phyloP scores from a whole-genome alignment of 2,113 vertebrate species.

The Piaya cayana region DNA sequence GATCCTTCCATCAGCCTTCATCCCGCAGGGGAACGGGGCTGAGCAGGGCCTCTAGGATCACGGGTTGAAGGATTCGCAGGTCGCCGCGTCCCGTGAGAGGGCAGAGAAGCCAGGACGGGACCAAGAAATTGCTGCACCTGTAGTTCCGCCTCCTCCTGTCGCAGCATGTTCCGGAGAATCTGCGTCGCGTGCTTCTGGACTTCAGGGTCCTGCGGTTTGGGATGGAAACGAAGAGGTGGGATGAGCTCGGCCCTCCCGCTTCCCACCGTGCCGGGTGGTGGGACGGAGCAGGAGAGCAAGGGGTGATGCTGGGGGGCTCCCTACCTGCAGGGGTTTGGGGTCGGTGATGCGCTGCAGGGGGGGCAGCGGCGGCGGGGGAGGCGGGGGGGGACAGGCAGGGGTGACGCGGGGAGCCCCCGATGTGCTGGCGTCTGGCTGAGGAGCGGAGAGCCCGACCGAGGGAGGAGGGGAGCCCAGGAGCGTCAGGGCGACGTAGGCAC shows the following conservation, averaged over 20 bases:
- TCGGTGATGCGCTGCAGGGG: slow-evolving; percentile 86
- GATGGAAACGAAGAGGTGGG: neutral
- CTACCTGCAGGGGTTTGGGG: slow-evolving; percentile 88
- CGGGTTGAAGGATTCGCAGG: too few species aligned
- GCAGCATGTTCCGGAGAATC: slow-evolving; percentile 92
- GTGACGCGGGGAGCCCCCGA: slow-evolving; percentile 63
- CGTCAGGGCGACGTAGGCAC: slow-evolving; percentile 89
- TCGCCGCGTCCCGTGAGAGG: neutral
- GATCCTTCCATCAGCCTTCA: too few species aligned
- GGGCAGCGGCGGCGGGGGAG: slow-evolving; percentile 75
- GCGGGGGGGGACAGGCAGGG: slow-evolving; percentile 72
- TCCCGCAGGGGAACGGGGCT: neutral
- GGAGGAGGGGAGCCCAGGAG: slow-evolving; percentile 85
- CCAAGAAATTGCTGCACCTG: slow-evolving; percentile 73
- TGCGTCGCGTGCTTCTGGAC: slow-evolving; percentile 90
- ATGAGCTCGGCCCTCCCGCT: neutral
- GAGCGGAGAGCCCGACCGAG: slow-evolving; percentile 6
- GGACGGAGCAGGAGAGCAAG: neutral
- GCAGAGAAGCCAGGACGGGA: neutral
- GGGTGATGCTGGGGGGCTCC: fast-evolving
- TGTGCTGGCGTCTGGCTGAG: slow-evolving; percentile 49
- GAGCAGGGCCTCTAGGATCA: fast-evolving
- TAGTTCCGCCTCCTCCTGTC: slow-evolving; percentile 90
- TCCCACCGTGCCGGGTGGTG: fast-evolving
- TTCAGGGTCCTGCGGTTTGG: slow-evolving; percentile 80